Evolutionary conservation across 1,140 invertebrate genomes (phyloP), one percentile per base, ranked within the genome.

Genomic region (roundworm (Caenorhabditis elegans)): DNA sequence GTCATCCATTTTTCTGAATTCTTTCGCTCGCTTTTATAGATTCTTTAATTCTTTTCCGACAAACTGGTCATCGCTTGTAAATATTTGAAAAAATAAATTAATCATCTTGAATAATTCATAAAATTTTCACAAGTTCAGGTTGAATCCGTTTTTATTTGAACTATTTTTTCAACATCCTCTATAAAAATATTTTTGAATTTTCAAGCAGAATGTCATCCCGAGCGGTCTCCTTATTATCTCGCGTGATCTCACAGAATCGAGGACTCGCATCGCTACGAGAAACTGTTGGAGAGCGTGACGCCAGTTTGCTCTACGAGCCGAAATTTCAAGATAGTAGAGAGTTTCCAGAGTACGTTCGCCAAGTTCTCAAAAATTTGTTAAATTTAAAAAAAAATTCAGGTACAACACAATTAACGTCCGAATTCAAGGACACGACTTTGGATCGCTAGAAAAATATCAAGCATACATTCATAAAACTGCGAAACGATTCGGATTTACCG

Each of bases 401-500:
- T 49, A 82, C 22, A 34, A 84, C 5, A 31, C 80, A 3, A 26
- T 88, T 6, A 88, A 88, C 76, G 85, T 88, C 11, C 79, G 85
- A n/a, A 79, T 90, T 2, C 87, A 90, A 49, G 70, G 81, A 15
- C 85, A 85, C 60, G 88, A 89, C 48, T 89, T 77, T 76, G 83
- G 55, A 17, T 82, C 83, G 0, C 48, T 89, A 22, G 88, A 89
- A 53, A 85, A 83, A 34, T 89, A 85, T 53, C 88, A 89, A 55
- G 28, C 80, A 4, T 90, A 85, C 76, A 84, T 90, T 11, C 81
- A 90, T 47, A 76, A 78, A 78, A 84, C 80, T 13, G 89, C 89
- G 6, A 86, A 82, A 43, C 51, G 82, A 36, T 89, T 89, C 53
- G 83, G 79, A 22, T 89, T 90, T 70, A 78, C 85, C 2, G 83